Base-by-base conservation (phyloP, 2,113 vertebrate species). In the Panthera tigris region DNA sequence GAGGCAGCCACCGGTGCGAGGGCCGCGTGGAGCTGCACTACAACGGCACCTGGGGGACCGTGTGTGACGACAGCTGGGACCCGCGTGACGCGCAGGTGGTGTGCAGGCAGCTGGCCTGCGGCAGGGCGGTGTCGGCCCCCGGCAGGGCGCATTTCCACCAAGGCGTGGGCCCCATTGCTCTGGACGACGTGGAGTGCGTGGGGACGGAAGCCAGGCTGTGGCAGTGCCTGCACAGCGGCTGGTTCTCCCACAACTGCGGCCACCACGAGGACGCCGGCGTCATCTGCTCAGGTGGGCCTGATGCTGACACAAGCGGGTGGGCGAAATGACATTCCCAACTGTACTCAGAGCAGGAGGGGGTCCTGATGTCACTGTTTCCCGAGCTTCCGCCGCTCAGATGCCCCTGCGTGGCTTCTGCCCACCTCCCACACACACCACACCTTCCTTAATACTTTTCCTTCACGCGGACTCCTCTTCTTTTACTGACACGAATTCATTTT, bases 31-130 rank as follows among this genome's bases (percentile, higher is more conserved):
- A 98, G 61, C 87, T 98, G 61, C 68, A 7, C 50, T 86, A 87
- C 96, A 95, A 92, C 0, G 66, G 96, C n/a, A 94, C 55, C 61
- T 98, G 98, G 96, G 98, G 97, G 27, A 98, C 98, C 0, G 98
- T 98, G 94, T 98, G 98, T 14, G 98, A 98, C 0, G 98, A 98
- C 45, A 16, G 92, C 96, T 98, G 98, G 98, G 98, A 98, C 97
- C 63, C 98, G 29, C 84, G 12, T 0, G 97, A 98, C 0, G 98
- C 97, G 41, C 71, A 94, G 41, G 98, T 98, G 69, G 98, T 98
- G 15, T 98, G 98, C 66, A 29, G 29, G 55, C 95, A 98, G 82
- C 98, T 98, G 83, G 95, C 74, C 76, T 98, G 98, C 1, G 98
- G 98, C 4, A 4, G 15, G 29, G 96, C 89, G 0, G 31, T 97